Conservation (phyloP, 2,113 vertebrate species). For the Periophthalmodon schlosseri region DNA sequence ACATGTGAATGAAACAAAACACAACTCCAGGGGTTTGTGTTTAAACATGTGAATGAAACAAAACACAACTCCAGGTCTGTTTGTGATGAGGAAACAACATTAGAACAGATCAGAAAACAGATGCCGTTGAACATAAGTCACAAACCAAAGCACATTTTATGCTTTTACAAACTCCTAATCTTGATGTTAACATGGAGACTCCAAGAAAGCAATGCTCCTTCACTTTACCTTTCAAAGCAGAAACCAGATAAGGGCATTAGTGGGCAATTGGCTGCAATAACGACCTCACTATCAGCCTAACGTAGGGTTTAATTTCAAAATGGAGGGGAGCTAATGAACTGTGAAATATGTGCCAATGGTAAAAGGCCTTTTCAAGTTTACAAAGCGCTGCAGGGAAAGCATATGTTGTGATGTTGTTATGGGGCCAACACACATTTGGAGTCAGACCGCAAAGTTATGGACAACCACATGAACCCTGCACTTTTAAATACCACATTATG, state of each 20-base stretch:
- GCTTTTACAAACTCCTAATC: background rate
- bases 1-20: too few relatives aligned
- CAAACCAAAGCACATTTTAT: background rate
- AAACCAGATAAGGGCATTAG: slow-evolving; percentile 47
- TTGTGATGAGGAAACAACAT: too few relatives aligned
- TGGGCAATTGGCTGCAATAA: slow-evolving; percentile 66
- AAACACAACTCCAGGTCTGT: too few relatives aligned
- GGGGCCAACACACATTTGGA: slow-evolving; percentile 77
- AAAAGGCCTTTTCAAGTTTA: slow-evolving; percentile 77
- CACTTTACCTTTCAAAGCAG: slow-evolving; percentile 34
- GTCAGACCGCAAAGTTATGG: slow-evolving; percentile 66
- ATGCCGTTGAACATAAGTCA: background rate
- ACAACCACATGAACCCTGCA: slow-evolving; percentile 79
- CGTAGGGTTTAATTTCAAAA: slow-evolving; percentile 74
- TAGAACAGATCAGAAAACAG: too few relatives aligned
- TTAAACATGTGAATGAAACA: too few relatives aligned
- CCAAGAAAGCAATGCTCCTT: slow-evolving; percentile 15
- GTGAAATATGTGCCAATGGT: slow-evolving; percentile 89
- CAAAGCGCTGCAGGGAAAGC: slow-evolving; percentile 55
- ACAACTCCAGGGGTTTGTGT: too few relatives aligned
- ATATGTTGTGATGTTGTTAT: slow-evolving; percentile 62
- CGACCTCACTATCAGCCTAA: slow-evolving; percentile 68
- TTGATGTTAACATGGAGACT: background rate
- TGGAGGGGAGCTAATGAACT: slow-evolving; percentile 81
- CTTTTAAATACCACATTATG: slow-evolving; percentile 63